Conservation (phyloP, 1,140 invertebrate genomes). For the Brachionus manjavacas region DNA sequence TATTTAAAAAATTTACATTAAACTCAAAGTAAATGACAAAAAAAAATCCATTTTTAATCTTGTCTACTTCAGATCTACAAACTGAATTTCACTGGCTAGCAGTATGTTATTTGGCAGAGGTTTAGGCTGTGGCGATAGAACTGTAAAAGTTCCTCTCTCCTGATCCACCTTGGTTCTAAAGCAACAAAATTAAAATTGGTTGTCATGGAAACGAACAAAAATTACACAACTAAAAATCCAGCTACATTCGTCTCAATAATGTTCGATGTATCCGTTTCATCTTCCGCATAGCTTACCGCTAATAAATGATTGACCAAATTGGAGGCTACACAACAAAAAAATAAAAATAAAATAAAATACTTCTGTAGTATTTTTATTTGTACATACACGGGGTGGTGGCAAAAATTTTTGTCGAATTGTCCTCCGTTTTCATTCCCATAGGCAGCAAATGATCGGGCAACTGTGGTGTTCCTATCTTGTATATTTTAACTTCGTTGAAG, state of each 20-base stretch:
- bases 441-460: conserved; percentile 90
- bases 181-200: conserved; percentile 44
- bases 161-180: conserved; percentile 79
- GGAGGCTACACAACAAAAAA: conserved; percentile 55
- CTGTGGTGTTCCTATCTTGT: conserved; percentile 65
- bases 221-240: conserved; percentile 89
- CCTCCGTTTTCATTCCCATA: conserved; percentile 84
- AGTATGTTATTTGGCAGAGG: conserved; percentile 71
- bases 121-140: conserved; percentile 83
- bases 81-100: conserved; percentile 47
- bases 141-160: conserved; percentile 76
- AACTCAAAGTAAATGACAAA: neutral
- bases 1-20: neutral
- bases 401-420: conserved; percentile 82
- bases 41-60: neutral
- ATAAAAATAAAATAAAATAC: neutral
- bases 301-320: conserved; percentile 79
- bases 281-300: conserved; percentile 68
- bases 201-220: conserved; percentile 48
- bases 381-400: conserved; percentile 65
- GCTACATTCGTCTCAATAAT: conserved; percentile 80
- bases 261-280: conserved; percentile 51
- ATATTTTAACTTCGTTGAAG: conserved; percentile 47
- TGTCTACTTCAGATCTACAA: conserved; percentile 50
- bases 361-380: neutral